Evolutionary conservation across 2,888 invertebrate genomes (phyloP), one percentile per base, ranked within the genome.

Genomic region (Tenthredo mesomela): DNA sequence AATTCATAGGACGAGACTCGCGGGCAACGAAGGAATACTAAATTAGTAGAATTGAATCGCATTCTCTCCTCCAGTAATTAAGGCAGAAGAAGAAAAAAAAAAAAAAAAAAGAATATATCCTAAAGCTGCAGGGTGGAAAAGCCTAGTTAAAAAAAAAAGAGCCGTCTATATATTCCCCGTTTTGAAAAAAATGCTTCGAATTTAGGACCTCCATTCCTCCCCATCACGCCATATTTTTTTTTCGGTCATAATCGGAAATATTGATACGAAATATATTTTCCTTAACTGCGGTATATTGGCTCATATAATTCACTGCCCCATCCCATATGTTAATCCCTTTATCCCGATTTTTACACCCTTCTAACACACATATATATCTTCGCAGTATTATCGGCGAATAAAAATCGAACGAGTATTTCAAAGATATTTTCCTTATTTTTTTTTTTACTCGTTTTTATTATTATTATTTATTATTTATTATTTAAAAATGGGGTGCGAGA

Each of bases 11-110:
- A 65, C 33, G 40, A 15, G 6, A 33, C 18, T 21, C n/a, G n/a
- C 65, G 58, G 37, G 54, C 71, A 25, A 47, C 47, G 65, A 47
- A 82, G 85, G 85, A 82, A 85, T 85, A 85, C 85, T 61, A 75
- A 83, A 85, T 85, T 75, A 71, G 47, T 58, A n/a, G 40, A 65
- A 85, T 85, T 83, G 73, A 85, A 85, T 85, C 80, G 70, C 71
- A 58, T 82, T 75, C 61, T 43, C 73, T 50, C 18, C 25, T 25
- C 10, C 37, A n/a, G 70, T 84, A 78, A 84, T 84, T 82, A 80
- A 73, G 43, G 6, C 65, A 47, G 0, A 40, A 71, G 10, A 29
- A 29, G 29, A 29, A 29, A 29, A 2, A 2, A 29, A 29, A 33
- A 54, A 15, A 37, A 29, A 25, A 25, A 18, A 15, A n/a, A 12